Conservation (phyloP, 2,888 invertebrate species). For the Onthophagus sagittarius region DNA sequence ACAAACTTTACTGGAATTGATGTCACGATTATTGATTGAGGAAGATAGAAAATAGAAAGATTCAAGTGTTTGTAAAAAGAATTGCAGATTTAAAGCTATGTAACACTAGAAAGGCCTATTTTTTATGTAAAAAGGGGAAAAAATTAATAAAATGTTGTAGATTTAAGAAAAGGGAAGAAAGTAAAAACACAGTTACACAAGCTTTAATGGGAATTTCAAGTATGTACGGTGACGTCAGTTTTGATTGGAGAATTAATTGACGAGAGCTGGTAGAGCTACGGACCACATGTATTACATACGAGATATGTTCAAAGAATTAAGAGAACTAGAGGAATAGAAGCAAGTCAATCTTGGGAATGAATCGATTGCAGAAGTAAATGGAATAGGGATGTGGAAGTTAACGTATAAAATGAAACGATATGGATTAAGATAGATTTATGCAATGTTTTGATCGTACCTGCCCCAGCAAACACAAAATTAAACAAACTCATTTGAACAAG, state of each 20-base stretch:
- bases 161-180: too few relatives aligned
- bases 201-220: conserved; percentile 15
- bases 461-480: too few relatives aligned
- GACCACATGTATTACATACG: neutral
- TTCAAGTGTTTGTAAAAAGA: neutral
- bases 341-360: conserved; percentile 24
- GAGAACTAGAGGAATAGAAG: neutral
- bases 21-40: conserved; percentile 27
- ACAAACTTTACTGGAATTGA: too few relatives aligned
- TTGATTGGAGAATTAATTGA: too few relatives aligned
- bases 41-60: neutral
- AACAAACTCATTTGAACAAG: too few relatives aligned
- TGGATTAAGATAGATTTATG: conserved; percentile 22
- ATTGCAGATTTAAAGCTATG: conserved; percentile 10
- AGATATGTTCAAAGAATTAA: neutral
- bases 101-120: conserved; percentile 15
- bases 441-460: conserved; percentile 23
- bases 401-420: conserved; percentile 20
- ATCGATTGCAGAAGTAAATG: conserved; percentile 18
- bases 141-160: too few relatives aligned
- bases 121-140: conserved; percentile 26
- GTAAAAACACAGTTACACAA: conserved; percentile 20
- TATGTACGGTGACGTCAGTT: neutral
- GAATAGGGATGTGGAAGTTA: conserved; percentile 20
- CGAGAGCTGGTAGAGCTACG: too few relatives aligned